Percentiles rank a stretch among this genome's conserved stretches.
phyloP scores from a whole-genome alignment of 53 echinoderm and acorn worm genomes.

The Luidia sarsii region DNA sequence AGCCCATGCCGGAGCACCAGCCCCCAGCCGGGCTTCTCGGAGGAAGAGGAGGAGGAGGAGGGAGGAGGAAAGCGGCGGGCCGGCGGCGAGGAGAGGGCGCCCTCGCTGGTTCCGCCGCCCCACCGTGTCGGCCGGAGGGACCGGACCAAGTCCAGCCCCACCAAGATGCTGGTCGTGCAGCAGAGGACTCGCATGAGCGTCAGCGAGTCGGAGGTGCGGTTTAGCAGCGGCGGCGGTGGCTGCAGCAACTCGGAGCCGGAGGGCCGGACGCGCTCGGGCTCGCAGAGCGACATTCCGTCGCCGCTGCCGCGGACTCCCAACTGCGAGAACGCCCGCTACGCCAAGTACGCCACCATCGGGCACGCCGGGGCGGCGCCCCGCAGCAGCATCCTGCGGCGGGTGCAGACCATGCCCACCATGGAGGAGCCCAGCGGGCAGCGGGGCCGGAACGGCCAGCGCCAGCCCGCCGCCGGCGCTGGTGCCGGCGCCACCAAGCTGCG shows the following conservation, averaged over 20 bases:
- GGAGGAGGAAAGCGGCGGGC: neutral
- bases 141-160: constrained; percentile 44
- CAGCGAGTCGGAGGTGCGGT: constrained; percentile 26
- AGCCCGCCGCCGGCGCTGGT: too few species aligned
- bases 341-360: constrained; percentile 52
- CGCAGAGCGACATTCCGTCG: constrained; percentile 34
- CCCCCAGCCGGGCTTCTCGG: constrained; percentile 43
- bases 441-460: constrained; percentile 32
- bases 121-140: constrained; percentile 37
- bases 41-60: constrained; percentile 29
- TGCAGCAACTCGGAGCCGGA: neutral
- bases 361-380: constrained; percentile 43
- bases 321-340: constrained; percentile 17
- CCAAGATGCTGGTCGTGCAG: constrained; percentile 36
- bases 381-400: constrained; percentile 68
- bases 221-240: neutral
- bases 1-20: constrained; percentile 44
- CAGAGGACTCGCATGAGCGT: constrained; percentile 40
- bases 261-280: constrained; percentile 44
- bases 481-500: constrained; percentile 84
- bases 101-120: constrained; percentile 30
- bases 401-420: constrained; percentile 86
- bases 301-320: constrained; percentile 17
- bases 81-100: constrained; percentile 34
- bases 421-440: constrained; percentile 66